Base-by-base conservation (phyloP, 2,113 vertebrate genomes). In the Dolichallabes microphthalmus region DNA sequence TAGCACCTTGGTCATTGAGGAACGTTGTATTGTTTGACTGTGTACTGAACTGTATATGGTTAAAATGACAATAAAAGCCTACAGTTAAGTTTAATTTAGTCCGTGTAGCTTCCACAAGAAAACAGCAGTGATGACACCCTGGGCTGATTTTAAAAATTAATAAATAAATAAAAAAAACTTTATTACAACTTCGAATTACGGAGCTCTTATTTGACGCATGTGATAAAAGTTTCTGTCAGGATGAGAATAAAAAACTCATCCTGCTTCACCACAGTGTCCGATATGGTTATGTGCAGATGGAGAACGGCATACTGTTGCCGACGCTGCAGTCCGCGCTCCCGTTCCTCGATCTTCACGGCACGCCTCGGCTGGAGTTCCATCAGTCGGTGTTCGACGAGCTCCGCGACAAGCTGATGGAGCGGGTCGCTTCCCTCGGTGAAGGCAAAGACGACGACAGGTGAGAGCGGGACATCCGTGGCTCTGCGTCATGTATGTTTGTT, bases 361-460 rank as follows among this genome's bases (percentile, higher is more conserved):
- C 97, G 0, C 98, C 98, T 0, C 93, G 98, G 14, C 92, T 99
- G 20, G 98, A 99, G 92, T 99, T 99, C 90, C 98, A 99, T 89
- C 98, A 99, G 94, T 99, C 98, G 0, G 98, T 99, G 22, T 99
- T 99, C 1, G 98, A 99, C 0, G 98, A 99, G 92, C 95, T 99
- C 14, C 91, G 98, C 2, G 98, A 99, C 27, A 99, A 99, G 88
- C 92, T 99, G 83, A 95, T 98, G 95, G 98, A 99, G 92, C 94
- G 97, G 27, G 96, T 99, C 1, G 98, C 97, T 0, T 91, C 92
- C 76, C 99, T 99, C 0, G 98, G 97, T 0, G 98, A 98, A 91
- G 97, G 97, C 35, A 99, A 98, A 55, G 96, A 95, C 0, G 97
- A 97, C 13, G 97, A 98, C 89, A 96, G 98, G 98, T 98, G 15